phyloP scores from a whole-genome alignment of 2,113 vertebrate genomes.

The Ursus arctos region DNA sequence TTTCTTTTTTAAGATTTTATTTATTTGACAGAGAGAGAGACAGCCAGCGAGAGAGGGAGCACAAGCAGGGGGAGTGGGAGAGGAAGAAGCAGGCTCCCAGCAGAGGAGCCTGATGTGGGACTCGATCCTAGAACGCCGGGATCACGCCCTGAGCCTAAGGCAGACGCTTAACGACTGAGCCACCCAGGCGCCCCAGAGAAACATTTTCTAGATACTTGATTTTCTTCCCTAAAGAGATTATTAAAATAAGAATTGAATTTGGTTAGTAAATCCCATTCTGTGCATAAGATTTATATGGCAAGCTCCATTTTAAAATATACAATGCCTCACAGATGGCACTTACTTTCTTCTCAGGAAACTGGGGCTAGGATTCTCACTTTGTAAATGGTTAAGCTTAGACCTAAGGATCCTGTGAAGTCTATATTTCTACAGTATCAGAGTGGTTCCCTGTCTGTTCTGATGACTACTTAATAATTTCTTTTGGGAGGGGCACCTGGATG shows the following conservation, averaged over 20 bases:
- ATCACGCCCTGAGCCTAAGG: too few relatives aligned
- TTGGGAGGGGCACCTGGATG: not conserved
- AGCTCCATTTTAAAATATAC: not conserved
- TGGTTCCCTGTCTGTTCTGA: not conserved
- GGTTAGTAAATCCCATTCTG: not conserved
- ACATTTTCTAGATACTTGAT: not conserved
- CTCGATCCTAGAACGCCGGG: too few relatives aligned
- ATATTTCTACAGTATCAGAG: not conserved
- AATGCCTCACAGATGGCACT: not conserved
- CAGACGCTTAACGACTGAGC: too few relatives aligned
- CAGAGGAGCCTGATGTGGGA: too few relatives aligned
- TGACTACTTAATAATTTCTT: not conserved
- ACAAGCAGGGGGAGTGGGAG: too few relatives aligned
- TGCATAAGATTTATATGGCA: not conserved
- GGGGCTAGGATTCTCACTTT: not conserved
- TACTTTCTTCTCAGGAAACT: slow-evolving; percentile 23
- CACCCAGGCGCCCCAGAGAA: not conserved
- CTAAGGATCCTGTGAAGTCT: not conserved
- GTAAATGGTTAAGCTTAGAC: not conserved
- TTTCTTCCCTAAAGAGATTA: slow-evolving; percentile 39
- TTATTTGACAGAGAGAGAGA: too few relatives aligned
- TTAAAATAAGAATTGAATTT: slow-evolving; percentile 26
- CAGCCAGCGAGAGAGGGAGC: too few relatives aligned
- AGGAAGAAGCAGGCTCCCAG: too few relatives aligned
- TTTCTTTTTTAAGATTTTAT: too few relatives aligned